These are phyloP conservation scores for Amphibalanus amphitrite DNA, from an alignment of 1,140 invertebrate genomes.

Conservation along the genomic window DNA sequence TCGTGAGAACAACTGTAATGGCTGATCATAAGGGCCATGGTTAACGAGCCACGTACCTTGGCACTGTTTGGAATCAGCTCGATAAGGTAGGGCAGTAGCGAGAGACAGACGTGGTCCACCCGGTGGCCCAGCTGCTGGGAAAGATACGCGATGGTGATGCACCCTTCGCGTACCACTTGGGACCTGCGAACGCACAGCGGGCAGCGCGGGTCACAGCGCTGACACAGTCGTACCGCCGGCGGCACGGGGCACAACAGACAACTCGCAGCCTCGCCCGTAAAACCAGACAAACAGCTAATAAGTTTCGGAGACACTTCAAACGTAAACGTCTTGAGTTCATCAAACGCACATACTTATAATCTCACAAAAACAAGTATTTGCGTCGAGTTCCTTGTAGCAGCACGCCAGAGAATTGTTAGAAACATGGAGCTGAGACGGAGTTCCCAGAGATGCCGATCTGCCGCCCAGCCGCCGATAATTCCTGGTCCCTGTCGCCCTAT, in stretches of 20 bases:
- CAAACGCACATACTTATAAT: neutral
- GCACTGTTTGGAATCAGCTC: slow-evolving; percentile 88
- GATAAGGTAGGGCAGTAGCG: slow-evolving; percentile 62
- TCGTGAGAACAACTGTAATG: too few species aligned
- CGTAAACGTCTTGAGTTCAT: neutral
- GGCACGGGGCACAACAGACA: neutral
- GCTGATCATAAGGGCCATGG: neutral
- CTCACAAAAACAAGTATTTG: too few species aligned
- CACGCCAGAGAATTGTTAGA: too few species aligned
- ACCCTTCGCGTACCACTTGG: slow-evolving; percentile 82
- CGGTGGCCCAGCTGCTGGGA: slow-evolving; percentile 63
- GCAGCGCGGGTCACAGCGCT: slow-evolving; percentile 16
- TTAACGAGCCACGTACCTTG: slow-evolving; percentile 41
- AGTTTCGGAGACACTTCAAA: neutral
- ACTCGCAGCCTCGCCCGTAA: neutral
- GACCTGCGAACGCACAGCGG: slow-evolving; percentile 25
- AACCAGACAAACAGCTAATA: neutral
- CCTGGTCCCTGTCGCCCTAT: too few species aligned
- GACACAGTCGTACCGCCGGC: neutral
- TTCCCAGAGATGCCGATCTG: too few species aligned
- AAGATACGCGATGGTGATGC: slow-evolving; percentile 81
- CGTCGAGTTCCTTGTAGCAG: too few species aligned
- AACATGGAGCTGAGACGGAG: too few species aligned
- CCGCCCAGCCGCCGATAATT: too few species aligned
- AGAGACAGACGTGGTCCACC: slow-evolving; percentile 67